These are phyloP conservation scores for Sebastiscus tertius DNA, from an alignment of 2,797 vertebrate genomes.

Conservation along the genomic window DNA sequence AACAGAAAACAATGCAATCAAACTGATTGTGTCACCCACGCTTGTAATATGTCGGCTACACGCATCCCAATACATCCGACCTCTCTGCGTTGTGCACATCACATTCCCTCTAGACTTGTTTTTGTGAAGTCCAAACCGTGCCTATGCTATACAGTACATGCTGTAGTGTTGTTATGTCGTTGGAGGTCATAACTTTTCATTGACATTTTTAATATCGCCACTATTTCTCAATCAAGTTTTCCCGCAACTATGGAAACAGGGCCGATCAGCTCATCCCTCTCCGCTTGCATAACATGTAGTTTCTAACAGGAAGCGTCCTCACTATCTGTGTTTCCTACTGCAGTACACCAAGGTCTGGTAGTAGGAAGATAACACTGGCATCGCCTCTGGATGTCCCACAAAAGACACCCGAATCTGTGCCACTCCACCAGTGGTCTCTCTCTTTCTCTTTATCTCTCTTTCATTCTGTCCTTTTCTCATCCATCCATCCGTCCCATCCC, in stretches of 20 bases:
- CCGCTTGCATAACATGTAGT: conserved; percentile 18
- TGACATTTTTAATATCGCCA: conserved; percentile 33
- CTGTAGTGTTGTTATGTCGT: background rate
- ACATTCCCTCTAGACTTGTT: too few species aligned
- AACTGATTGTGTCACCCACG: background rate
- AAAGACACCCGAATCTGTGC: conserved; percentile 50
- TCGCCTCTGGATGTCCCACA: conserved; percentile 62
- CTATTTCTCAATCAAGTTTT: conserved; percentile 15
- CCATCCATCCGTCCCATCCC: conserved; percentile 29
- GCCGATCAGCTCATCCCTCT: conserved; percentile 39
- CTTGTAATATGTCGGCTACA: background rate
- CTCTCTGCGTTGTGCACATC: background rate
- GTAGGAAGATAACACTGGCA: conserved; percentile 60
- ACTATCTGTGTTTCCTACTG: conserved; percentile 53
- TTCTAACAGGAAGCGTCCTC: conserved; percentile 41
- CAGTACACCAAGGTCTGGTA: conserved; percentile 55
- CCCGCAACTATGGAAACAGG: conserved; percentile 28
- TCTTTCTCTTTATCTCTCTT: conserved; percentile 17
- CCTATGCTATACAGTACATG: background rate
- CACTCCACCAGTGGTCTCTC: conserved; percentile 37
- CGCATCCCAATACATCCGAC: background rate
- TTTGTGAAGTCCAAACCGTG: too few species aligned
- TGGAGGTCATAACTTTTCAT: conserved; percentile 12
- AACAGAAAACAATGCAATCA: background rate
- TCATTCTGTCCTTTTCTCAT: conserved; percentile 25